Conservation (phyloP, 2,113 vertebrate genomes). For the Barbus barbus region DNA sequence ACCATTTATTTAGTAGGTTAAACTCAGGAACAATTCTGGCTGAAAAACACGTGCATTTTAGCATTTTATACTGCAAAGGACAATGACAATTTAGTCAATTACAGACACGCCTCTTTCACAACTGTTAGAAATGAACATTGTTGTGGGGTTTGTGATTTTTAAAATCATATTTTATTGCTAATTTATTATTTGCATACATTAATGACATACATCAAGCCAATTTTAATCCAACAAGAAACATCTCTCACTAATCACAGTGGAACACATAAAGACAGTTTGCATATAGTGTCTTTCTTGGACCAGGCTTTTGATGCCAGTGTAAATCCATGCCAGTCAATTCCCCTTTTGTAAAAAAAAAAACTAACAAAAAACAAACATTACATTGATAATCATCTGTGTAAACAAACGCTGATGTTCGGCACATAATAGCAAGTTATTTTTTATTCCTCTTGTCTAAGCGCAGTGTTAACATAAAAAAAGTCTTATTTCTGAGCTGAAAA, state of each 20-base stretch:
- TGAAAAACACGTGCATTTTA: background rate
- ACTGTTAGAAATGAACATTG: background rate
- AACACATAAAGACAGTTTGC: constrained; percentile 57
- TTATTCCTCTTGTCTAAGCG: constrained; percentile 44
- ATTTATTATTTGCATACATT: constrained; percentile 45
- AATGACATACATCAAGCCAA: constrained; percentile 20
- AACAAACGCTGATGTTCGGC: constrained; percentile 39
- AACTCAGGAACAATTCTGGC: background rate
- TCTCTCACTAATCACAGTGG: constrained; percentile 34
- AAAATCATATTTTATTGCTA: constrained; percentile 53
- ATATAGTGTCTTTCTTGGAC: constrained; percentile 47
- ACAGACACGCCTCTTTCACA: background rate
- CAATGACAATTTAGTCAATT: no score
- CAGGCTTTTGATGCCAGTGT: constrained; percentile 46
- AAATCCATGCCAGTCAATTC: constrained; percentile 34
- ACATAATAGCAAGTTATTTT: constrained; percentile 58
- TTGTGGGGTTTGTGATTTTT: background rate
- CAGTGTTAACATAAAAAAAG: constrained; percentile 52
- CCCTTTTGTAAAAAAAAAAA: constrained; percentile 61
- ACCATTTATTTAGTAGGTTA: background rate
- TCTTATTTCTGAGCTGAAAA: background rate
- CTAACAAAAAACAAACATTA: background rate
- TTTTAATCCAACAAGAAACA: constrained; percentile 53
- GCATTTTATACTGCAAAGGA: no score
- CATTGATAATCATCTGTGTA: constrained; percentile 35